A percentile compares a stretch with the other conserved stretches of the same genome.
Conservation (phyloP, 2,888 invertebrate genomes). For the Priocnemis perturbator region DNA sequence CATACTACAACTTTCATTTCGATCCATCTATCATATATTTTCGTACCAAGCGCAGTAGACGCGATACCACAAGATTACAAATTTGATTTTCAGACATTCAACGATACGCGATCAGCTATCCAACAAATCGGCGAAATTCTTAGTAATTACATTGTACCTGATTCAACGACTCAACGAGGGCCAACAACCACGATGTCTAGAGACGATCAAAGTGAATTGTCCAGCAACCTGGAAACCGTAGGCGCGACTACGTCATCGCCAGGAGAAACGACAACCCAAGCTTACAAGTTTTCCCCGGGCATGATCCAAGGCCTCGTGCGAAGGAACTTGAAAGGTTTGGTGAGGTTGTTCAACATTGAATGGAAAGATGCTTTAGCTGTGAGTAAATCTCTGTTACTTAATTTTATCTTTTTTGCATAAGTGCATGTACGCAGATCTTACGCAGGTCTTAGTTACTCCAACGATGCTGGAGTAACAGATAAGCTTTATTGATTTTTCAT, state of each 20-base stretch:
- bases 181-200: constrained; percentile 16
- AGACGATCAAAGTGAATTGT: constrained; percentile 3
- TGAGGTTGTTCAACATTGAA: constrained; percentile 76
- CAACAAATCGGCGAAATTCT: constrained; percentile 74
- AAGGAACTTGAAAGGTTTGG: constrained; percentile 76
- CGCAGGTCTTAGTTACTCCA: no score
- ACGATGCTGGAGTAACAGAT: no score
- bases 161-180: constrained; percentile 24
- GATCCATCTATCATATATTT: no score
- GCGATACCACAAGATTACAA: no score
- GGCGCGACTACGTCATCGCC: constrained; percentile 62
- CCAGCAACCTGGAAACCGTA: not conserved
- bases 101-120: constrained; percentile 76
- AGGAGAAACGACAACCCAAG: constrained; percentile 59
- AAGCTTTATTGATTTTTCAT: no score
- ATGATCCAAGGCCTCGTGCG: constrained; percentile 73
- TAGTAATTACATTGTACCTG: constrained; percentile 58
- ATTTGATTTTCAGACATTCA: constrained; percentile 74
- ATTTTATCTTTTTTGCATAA: no score
- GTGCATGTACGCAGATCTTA: no score
- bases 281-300: constrained; percentile 73
- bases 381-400: constrained; percentile 37
- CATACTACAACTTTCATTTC: no score
- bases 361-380: constrained; percentile 77
- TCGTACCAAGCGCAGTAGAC: no score